phyloP scores from a whole-genome alignment of 92 coral and sea anemone species.

The Umimayanthus kanabou region DNA sequence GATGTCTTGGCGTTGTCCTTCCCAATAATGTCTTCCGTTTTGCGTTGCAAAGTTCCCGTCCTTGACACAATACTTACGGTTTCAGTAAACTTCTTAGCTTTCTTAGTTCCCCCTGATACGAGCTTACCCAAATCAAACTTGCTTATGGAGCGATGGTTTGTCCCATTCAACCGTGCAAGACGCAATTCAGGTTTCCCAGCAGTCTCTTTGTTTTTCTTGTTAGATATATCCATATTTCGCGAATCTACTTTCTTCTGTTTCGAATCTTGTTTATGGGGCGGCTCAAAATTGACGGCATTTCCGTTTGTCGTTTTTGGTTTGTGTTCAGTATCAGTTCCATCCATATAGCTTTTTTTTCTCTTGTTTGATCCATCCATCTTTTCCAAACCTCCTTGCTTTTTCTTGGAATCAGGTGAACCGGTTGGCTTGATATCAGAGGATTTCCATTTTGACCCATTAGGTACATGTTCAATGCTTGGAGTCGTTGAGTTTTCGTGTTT shows the following conservation, averaged over 20 bases:
- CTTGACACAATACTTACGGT: background rate
- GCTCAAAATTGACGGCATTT: background rate
- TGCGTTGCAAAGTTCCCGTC: background rate
- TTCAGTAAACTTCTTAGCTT: background rate
- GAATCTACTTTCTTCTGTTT: background rate
- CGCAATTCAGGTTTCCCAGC: background rate
- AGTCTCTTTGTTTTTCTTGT: background rate
- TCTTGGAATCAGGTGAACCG: background rate
- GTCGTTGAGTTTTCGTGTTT: background rate
- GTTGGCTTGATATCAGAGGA: background rate
- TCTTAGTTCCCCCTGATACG: background rate
- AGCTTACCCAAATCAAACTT: background rate
- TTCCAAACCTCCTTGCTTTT: background rate
- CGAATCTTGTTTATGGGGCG: background rate
- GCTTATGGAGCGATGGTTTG: background rate
- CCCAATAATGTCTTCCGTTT: background rate
- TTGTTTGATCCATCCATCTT: background rate
- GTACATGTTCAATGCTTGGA: background rate
- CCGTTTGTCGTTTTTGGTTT: background rate
- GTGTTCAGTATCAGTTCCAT: background rate
- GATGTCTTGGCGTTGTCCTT: no score
- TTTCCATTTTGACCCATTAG: background rate
- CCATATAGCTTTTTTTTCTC: background rate
- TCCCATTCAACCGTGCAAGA: background rate
- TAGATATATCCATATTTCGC: background rate